These are phyloP conservation scores for Ophthalmotilapia sp. DNA, from an alignment of 2,113 vertebrate genomes.

Conservation along the genomic window DNA sequence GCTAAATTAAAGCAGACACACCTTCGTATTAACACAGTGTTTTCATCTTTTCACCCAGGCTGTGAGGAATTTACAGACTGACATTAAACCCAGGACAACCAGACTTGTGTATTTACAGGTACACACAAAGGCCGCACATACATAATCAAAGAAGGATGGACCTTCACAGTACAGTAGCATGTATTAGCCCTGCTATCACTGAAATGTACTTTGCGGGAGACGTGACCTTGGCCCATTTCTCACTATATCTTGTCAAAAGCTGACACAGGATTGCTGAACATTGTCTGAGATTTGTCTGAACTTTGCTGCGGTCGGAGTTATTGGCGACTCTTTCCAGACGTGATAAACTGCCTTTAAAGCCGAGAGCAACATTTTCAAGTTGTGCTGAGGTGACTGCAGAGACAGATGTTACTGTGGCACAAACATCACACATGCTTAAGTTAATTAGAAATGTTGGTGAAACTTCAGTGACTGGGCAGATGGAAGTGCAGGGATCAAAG, in stretches of 20 bases:
- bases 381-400: background rate
- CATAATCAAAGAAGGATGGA: background rate
- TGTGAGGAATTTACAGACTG: background rate
- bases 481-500: background rate
- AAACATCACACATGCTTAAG: background rate
- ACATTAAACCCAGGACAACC: background rate
- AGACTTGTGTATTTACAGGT: background rate
- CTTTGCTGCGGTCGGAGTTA: background rate
- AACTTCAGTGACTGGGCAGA: background rate
- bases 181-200: background rate
- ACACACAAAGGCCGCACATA: background rate
- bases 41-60: background rate
- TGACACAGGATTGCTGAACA: background rate
- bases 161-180: background rate
- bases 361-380: background rate
- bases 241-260: background rate
- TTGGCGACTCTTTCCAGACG: background rate
- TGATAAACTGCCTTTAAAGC: background rate
- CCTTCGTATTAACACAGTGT: background rate
- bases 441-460: background rate
- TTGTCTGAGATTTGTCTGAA: slow-evolving; percentile 5
- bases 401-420: background rate
- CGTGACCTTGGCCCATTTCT: slow-evolving; percentile 37
- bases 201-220: background rate
- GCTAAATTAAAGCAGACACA: background rate